Evolutionary conservation across 1,140 invertebrate species (phyloP).

Genomic region (Mesaphorura yosii): DNA sequence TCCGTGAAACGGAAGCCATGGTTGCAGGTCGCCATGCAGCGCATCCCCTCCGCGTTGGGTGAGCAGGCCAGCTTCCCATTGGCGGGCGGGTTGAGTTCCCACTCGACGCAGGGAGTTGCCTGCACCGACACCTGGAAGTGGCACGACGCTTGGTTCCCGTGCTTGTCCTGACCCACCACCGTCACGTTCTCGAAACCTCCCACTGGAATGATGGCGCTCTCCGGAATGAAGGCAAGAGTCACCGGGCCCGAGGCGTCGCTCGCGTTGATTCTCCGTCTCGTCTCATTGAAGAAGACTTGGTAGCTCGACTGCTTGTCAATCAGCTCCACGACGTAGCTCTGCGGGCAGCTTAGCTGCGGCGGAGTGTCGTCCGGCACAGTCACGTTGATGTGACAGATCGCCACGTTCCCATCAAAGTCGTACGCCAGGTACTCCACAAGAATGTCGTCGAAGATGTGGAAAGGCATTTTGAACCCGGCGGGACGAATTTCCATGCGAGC

Average conservation of each 20-base stretch:
- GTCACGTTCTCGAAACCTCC: slow-evolving; percentile 90
- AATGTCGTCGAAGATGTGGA: slow-evolving; percentile 74
- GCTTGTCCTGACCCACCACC: slow-evolving; percentile 75
- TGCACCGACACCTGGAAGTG: slow-evolving; percentile 89
- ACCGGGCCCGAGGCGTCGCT: slow-evolving; percentile 83
- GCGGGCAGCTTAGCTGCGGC: slow-evolving; percentile 83
- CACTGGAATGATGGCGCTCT: slow-evolving; percentile 72
- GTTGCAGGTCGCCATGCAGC: slow-evolving; percentile 83
- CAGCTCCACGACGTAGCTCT: slow-evolving; percentile 87
- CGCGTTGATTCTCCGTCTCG: slow-evolving; percentile 67
- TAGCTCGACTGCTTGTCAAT: slow-evolving; percentile 81
- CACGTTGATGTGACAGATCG: slow-evolving; percentile 91
- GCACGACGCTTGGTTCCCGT: slow-evolving; percentile 74
- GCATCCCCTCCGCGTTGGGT: slow-evolving; percentile 52
- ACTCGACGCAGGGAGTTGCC: slow-evolving; percentile 85
- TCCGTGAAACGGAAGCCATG: slow-evolving; percentile 84
- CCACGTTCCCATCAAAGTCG: slow-evolving; percentile 92
- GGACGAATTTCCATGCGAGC: slow-evolving; percentile 83
- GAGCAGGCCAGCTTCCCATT: slow-evolving; percentile 80
- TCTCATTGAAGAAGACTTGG: slow-evolving; percentile 84
- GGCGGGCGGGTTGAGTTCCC: slow-evolving; percentile 76
- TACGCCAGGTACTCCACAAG: slow-evolving; percentile 90
- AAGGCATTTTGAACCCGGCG: slow-evolving; percentile 74
- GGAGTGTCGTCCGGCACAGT: slow-evolving; percentile 66
- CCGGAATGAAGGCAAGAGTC: slow-evolving; percentile 65